A percentile compares a stretch with the other conserved stretches of the same genome.
Conservation (phyloP, 2,113 vertebrate genomes). For the Thalassoma bifasciatum region DNA sequence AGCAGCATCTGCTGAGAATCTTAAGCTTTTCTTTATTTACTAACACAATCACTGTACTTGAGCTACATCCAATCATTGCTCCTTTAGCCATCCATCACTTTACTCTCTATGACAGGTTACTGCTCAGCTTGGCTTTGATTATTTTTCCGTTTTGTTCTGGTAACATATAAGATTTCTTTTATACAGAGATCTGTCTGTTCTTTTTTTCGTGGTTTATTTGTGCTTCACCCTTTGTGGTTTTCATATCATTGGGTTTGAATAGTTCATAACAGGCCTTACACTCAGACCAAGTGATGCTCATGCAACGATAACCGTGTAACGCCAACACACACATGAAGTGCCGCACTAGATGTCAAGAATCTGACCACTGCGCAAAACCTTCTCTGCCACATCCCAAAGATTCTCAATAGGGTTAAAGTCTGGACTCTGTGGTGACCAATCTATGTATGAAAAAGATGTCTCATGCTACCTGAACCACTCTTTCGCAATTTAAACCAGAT, state of each 20-base stretch:
- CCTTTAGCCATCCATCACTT: background rate
- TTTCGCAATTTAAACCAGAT: too few species aligned
- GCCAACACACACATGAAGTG: background rate
- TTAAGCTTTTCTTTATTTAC: background rate
- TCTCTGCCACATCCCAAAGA: too few species aligned
- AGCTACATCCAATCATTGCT: background rate
- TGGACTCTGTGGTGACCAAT: too few species aligned
- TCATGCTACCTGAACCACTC: too few species aligned
- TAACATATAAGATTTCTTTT: too few species aligned
- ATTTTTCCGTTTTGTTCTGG: too few species aligned
- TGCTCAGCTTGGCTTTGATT: background rate
- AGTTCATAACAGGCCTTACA: slow-evolving; percentile 13
- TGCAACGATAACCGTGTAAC: background rate
- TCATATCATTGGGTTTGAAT: background rate
- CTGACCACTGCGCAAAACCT: too few species aligned
- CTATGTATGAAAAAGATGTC: too few species aligned
- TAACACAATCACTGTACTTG: slow-evolving; percentile 11
- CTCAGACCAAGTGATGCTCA: slow-evolving; percentile 1
- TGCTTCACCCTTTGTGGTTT: too few species aligned
- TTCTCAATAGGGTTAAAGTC: too few species aligned
- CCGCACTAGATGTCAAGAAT: too few species aligned
- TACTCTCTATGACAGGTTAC: slow-evolving; percentile 52
- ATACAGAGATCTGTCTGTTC: too few species aligned
- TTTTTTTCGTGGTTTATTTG: background rate
- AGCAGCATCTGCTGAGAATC: background rate